phyloP scores from a whole-genome alignment of 1,140 invertebrate species.

The Calliopsis andreniformis region DNA sequence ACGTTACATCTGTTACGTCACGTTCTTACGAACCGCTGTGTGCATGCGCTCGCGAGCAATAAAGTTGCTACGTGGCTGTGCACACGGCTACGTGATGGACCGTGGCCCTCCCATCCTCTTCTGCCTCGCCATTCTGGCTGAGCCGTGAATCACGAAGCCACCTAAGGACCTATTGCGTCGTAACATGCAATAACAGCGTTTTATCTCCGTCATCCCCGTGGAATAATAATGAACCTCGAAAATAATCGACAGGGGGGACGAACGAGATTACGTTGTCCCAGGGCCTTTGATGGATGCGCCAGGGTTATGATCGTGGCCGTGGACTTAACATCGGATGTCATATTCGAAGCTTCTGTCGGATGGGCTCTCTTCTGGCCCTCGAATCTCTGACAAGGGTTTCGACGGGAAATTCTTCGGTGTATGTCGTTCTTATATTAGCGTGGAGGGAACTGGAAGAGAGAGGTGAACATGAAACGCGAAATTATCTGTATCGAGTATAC shows the following conservation, averaged over 20 bases:
- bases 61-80: slow-evolving; percentile 35
- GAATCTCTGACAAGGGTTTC: too few relatives aligned
- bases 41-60: slow-evolving; percentile 19
- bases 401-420: too few relatives aligned
- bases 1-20: slow-evolving; percentile 28
- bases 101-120: neutral
- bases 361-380: too few relatives aligned
- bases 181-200: slow-evolving; percentile 2
- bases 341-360: too few relatives aligned
- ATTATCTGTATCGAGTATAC: too few relatives aligned
- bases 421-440: too few relatives aligned
- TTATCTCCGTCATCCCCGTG: neutral
- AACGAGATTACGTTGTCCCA: neutral
- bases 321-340: too few relatives aligned
- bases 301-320: too few relatives aligned
- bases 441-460: too few relatives aligned
- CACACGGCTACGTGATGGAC: slow-evolving; percentile 28
- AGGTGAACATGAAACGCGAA: too few relatives aligned
- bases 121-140: neutral
- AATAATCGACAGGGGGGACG: neutral
- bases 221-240: slow-evolving; percentile 5
- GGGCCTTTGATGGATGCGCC: too few relatives aligned
- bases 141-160: slow-evolving; percentile 22
- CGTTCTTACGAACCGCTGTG: slow-evolving; percentile 27
- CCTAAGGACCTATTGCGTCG: slow-evolving; percentile 15